Percentiles rank a stretch among this genome's conserved stretches.
Conservation (phyloP, 2,797 vertebrate species). For the Glossophaga mutica region DNA sequence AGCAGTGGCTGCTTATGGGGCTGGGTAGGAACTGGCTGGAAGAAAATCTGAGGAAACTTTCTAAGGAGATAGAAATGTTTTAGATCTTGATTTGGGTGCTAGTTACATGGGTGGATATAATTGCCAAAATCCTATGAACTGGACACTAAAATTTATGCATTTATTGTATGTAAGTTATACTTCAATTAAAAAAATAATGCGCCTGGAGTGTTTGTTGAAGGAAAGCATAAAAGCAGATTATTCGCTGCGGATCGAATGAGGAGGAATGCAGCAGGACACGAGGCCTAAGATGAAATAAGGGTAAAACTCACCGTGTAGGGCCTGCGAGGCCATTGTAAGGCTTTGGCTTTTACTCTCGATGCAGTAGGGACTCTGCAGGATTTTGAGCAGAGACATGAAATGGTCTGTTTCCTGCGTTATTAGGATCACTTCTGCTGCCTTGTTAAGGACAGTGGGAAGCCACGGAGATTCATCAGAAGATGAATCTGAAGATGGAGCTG, state of each 20-base stretch:
- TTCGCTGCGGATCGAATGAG: not conserved
- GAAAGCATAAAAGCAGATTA: not conserved
- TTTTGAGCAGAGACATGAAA: not conserved
- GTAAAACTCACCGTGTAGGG: not conserved
- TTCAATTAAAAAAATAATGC: not conserved
- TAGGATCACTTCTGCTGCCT: not conserved
- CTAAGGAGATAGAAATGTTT: not conserved
- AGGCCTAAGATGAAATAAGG: not conserved
- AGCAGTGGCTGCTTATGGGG: not conserved
- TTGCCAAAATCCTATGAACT: not conserved
- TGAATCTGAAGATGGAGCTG: not conserved
- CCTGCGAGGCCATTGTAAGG: not conserved
- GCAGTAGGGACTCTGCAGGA: not conserved
- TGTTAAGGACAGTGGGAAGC: not conserved
- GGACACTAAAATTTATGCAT: not conserved
- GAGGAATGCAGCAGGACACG: not conserved
- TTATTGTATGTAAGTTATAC: not conserved
- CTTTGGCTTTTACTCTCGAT: not conserved
- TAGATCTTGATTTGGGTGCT: not conserved
- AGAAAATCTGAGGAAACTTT: not conserved
- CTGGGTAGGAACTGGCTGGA: not conserved
- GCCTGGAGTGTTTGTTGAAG: not conserved
- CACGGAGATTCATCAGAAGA: not conserved
- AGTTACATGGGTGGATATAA: not conserved
- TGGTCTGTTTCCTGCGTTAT: not conserved